Percentiles rank a stretch among this genome's conserved stretches.
phyloP scores from a whole-genome alignment of 2,113 vertebrate genomes.

The Meleagris gallopavo region DNA sequence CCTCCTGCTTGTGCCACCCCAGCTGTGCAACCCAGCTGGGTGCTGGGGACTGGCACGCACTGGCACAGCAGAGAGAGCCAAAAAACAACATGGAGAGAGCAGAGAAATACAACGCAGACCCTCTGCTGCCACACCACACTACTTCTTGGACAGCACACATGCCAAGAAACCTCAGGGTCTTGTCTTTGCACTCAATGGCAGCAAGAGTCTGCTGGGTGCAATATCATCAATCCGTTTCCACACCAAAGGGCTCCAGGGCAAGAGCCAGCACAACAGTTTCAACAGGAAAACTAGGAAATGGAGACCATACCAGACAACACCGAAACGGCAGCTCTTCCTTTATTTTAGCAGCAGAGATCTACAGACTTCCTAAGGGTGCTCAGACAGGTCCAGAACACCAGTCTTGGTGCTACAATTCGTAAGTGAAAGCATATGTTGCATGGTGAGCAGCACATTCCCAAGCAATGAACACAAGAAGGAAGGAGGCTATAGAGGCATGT shows the following conservation, averaged over 20 bases:
- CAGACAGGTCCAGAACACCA: neutral
- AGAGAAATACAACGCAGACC: neutral
- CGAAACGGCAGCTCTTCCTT: rapidly evolving
- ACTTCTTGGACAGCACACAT: neutral
- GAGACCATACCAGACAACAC: neutral
- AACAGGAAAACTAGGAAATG: neutral
- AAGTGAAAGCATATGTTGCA: rapidly evolving
- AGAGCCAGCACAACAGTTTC: neutral
- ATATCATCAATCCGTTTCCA: too few species aligned
- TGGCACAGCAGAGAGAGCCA: neutral
- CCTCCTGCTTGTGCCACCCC: neutral
- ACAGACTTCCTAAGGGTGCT: neutral
- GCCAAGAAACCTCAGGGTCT: neutral
- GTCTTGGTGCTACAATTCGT: neutral
- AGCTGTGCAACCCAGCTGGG: constrained; percentile 49
- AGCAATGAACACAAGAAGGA: neutral
- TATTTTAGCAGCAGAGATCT: neutral
- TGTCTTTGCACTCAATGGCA: rapidly evolving
- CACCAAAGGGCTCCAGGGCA: neutral
- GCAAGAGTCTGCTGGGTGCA: neutral
- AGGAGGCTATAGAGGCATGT: neutral
- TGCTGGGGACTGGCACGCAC: neutral
- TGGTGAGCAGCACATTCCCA: rapidly evolving
- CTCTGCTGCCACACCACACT: rapidly evolving
- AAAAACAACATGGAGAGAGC: neutral